Base-by-base conservation (phyloP, 1,140 invertebrate genomes). In the Zaprionus lachaisei region DNA sequence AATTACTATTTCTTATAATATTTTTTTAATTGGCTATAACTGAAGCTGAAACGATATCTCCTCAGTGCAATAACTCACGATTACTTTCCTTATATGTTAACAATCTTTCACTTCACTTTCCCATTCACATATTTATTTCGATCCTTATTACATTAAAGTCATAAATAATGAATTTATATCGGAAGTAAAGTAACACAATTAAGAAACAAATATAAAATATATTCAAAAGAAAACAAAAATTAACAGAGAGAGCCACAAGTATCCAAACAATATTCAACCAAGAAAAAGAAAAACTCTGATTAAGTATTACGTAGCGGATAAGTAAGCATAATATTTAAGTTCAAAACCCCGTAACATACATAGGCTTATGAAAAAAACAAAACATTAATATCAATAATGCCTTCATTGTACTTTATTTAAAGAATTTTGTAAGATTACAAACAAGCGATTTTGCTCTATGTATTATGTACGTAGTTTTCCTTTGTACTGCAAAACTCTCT, bases 261-360 rank as follows among this genome's bases (percentile, higher is more conserved):
- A 80, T 70, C 64, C 56, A 62, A 61, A 75, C 67, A 64, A 64
- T 73, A 69, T 72, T 38, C 49, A 65, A 49, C 34, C 34, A 51
- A 68, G 41, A 44, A 75, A 64, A 78, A 51, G 38, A 89, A 72
- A 72, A 77, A 85, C 80, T 90, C 82, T 90, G 82, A 80, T 90
- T 90, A 90, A 91, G 85, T 90, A 90, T 90, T 90, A 90, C 79
- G 72, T 90, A 89, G 85, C 67, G 55, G 55, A 79, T 81, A 69
- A 72, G 76, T 85, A 62, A 86, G 72, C 37, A 60, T 79, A 77
- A 72, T 34, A 34, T 68, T 90, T 89, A 90, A 90, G 86, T 77
- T 84, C 49, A 67, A 60, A 67, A 75, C 22, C 12, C 44, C 51
- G 44, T 62, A 62, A 54, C n/a, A 68, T 22, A 56, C 20, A 60